Conservation (phyloP, 2,113 vertebrate species). For the Bettongia penicillata region DNA sequence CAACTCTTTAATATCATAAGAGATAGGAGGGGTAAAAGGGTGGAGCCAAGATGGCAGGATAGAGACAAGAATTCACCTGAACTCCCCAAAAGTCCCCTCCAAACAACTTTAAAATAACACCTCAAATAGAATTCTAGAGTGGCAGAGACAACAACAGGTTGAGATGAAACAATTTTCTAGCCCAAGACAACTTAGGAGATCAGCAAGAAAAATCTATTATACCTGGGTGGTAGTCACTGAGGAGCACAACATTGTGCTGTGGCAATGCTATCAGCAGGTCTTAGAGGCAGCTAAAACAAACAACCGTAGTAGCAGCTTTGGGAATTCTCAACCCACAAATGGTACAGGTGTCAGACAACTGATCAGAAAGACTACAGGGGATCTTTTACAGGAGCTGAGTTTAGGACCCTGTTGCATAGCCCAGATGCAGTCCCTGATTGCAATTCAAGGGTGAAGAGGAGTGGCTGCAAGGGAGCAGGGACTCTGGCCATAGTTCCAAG, state of each 20-base stretch:
- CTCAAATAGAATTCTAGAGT: neutral
- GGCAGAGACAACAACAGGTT: neutral
- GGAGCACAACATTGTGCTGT: neutral
- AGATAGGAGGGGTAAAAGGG: neutral
- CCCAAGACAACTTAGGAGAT: neutral
- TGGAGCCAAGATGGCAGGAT: neutral
- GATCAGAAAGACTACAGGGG: neutral
- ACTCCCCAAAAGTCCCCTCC: neutral
- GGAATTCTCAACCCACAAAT: neutral
- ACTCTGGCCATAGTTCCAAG: too few relatives aligned
- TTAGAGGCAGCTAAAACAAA: too few relatives aligned
- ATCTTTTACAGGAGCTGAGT: too few relatives aligned
- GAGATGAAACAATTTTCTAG: neutral
- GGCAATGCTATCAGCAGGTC: neutral
- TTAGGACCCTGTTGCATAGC: too few relatives aligned
- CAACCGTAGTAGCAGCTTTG: neutral
- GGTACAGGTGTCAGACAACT: neutral
- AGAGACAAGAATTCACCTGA: neutral
- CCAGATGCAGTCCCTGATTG: too few relatives aligned
- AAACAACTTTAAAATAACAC: neutral
- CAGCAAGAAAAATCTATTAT: neutral
- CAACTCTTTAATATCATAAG: neutral
- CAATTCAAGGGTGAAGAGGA: too few relatives aligned
- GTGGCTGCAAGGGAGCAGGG: too few relatives aligned
- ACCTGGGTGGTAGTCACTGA: neutral